Evolutionary conservation across 1,140 invertebrate genomes (phyloP).

Genomic region (Mamestra configurata): DNA sequence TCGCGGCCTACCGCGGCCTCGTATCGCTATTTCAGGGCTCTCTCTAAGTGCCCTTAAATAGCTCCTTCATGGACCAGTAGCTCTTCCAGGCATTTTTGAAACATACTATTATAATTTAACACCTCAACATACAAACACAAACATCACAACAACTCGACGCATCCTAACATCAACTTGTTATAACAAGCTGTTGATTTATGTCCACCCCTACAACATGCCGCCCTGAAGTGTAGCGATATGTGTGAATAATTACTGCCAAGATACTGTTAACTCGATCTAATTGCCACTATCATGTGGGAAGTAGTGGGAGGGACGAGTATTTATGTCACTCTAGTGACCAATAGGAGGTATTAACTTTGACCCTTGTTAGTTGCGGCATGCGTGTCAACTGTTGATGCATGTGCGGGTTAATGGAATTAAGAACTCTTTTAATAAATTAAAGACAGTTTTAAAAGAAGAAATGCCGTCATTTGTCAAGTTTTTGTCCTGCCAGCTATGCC

Average conservation of each 20-base stretch:
- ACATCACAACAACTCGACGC: background rate
- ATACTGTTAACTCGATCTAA: background rate
- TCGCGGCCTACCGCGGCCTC: too few relatives aligned
- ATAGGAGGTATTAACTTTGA: background rate
- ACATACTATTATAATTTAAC: too few relatives aligned
- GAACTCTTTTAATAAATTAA: too few relatives aligned
- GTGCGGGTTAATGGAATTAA: too few relatives aligned
- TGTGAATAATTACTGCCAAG: constrained; percentile 28
- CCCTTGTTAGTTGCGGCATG: background rate
- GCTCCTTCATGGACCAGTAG: too few relatives aligned
- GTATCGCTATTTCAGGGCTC: too few relatives aligned
- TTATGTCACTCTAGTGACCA: too few relatives aligned
- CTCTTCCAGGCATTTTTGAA: too few relatives aligned
- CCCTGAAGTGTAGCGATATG: background rate
- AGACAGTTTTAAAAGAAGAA: background rate
- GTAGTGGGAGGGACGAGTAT: background rate
- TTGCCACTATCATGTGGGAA: background rate
- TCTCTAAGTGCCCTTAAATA: too few relatives aligned
- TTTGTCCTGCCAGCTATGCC: too few relatives aligned
- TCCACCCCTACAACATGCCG: background rate
- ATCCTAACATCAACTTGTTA: background rate
- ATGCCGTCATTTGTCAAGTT: too few relatives aligned
- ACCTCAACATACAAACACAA: background rate
- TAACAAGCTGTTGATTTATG: background rate
- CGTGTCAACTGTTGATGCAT: too few relatives aligned